phyloP scores from a whole-genome alignment of 1,140 invertebrate species.

The Archivesica marissinica region DNA sequence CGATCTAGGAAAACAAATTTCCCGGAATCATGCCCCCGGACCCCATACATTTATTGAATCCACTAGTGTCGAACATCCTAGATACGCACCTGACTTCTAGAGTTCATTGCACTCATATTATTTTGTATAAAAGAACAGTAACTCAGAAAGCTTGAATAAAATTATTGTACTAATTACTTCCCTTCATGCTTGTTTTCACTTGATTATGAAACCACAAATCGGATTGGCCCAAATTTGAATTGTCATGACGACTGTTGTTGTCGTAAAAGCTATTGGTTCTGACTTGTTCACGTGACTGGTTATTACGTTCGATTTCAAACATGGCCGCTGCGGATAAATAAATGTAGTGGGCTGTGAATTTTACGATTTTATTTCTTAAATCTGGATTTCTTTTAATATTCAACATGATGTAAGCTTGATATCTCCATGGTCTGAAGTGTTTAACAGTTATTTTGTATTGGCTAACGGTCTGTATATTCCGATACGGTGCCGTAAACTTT shows the following conservation, averaged over 20 bases:
- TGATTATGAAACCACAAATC: slow-evolving; percentile 64
- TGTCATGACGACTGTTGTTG: slow-evolving; percentile 80
- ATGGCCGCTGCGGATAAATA: slow-evolving; percentile 78
- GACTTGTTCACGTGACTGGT: slow-evolving; percentile 74
- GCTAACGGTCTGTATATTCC: slow-evolving; percentile 40
- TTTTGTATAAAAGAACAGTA: too few relatives aligned
- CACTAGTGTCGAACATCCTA: too few relatives aligned
- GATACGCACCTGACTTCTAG: too few relatives aligned
- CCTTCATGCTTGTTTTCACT: slow-evolving; percentile 22
- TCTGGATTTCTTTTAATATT: slow-evolving; percentile 14
- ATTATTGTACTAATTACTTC: too few relatives aligned
- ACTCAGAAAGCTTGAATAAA: too few relatives aligned
- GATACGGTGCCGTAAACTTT: slow-evolving; percentile 42
- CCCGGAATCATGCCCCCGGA: too few relatives aligned
- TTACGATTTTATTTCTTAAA: slow-evolving; percentile 31
- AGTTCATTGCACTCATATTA: too few relatives aligned
- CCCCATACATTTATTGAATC: too few relatives aligned
- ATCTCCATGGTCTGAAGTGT: slow-evolving; percentile 32
- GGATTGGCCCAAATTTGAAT: slow-evolving; percentile 79
- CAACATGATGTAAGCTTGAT: slow-evolving; percentile 36
- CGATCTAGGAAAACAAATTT: too few relatives aligned
- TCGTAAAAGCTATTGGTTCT: slow-evolving; percentile 70
- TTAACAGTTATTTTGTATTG: slow-evolving; percentile 13
- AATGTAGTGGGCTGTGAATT: background rate
- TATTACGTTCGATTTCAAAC: slow-evolving; percentile 78